Percentiles rank a stretch among this genome's conserved stretches.
These are phyloP conservation scores for Electrona antarctica DNA, from an alignment of 2,113 vertebrate genomes.

Conservation along the genomic window DNA sequence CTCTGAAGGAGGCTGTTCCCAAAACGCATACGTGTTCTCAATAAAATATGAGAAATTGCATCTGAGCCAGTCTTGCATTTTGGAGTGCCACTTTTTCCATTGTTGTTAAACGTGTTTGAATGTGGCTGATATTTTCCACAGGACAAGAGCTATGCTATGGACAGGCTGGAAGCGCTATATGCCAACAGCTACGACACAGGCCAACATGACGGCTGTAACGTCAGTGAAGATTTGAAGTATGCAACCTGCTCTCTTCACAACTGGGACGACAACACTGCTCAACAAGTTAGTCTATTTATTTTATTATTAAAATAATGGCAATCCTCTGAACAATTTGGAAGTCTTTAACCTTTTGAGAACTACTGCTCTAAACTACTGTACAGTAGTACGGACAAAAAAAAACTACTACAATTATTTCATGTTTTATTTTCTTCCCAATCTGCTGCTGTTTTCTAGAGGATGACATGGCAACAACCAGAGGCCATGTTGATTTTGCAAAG, in stretches of 20 bases:
- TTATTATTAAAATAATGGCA: not conserved
- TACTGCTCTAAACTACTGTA: not conserved
- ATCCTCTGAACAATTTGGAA: too few species aligned
- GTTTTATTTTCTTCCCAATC: not conserved
- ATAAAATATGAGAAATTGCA: too few species aligned
- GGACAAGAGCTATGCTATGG: conserved; percentile 89
- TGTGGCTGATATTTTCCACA: conserved; percentile 37
- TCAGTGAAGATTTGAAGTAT: conserved; percentile 82
- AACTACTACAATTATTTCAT: not conserved
- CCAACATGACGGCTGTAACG: conserved; percentile 80
- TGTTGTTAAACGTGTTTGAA: not conserved
- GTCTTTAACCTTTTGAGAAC: too few species aligned
- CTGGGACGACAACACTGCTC: not conserved
- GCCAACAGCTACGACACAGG: conserved; percentile 81
- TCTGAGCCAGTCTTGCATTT: too few species aligned
- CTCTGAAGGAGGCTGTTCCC: not conserved
- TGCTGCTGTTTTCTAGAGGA: conserved; percentile 56
- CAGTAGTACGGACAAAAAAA: not conserved
- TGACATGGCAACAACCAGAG: conserved; percentile 87
- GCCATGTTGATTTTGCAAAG: conserved; percentile 85
- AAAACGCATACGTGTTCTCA: not conserved
- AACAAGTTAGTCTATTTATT: conserved; percentile 62
- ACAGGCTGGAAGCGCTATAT: conserved; percentile 88
- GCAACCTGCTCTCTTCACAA: conserved; percentile 80
- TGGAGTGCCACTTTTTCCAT: too few species aligned